phyloP scores from a whole-genome alignment of 2,113 vertebrate genomes.

The Charadrius vociferus region DNA sequence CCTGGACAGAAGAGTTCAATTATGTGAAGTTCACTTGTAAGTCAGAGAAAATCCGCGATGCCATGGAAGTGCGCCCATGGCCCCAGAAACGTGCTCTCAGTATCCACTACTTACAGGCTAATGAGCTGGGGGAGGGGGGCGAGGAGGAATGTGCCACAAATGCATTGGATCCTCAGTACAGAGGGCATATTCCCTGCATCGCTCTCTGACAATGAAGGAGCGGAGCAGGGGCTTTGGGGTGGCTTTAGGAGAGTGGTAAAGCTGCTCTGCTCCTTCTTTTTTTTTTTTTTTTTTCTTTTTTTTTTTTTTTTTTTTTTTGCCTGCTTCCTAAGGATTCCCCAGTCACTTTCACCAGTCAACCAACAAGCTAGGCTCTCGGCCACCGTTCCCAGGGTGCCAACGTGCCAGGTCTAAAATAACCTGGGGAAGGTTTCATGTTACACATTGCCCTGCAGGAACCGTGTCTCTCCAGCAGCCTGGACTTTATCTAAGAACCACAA shows the following conservation, averaged over 20 bases:
- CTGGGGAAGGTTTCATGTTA: constrained; percentile 53
- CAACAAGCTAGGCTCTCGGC: not conserved
- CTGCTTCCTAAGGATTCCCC: not conserved
- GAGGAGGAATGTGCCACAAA: constrained; percentile 59
- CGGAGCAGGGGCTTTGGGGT: not conserved
- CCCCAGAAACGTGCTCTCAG: constrained; percentile 60
- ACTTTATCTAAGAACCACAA: not conserved
- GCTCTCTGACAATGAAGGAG: constrained; percentile 15
- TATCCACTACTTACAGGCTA: constrained; percentile 52
- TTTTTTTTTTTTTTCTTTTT: fast-evolving
- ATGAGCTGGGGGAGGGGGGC: constrained; percentile 63
- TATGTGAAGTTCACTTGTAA: constrained; percentile 16
- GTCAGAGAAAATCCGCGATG: constrained; percentile 30
- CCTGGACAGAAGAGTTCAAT: not conserved
- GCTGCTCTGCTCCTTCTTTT: not conserved
- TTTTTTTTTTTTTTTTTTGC: fast-evolving
- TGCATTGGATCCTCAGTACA: constrained; percentile 44
- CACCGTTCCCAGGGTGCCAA: not conserved
- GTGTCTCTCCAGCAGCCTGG: not conserved
- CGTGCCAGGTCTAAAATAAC: not conserved
- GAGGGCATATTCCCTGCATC: constrained; percentile 29
- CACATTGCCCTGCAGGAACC: not conserved
- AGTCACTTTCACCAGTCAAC: not conserved
- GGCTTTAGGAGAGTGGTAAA: not conserved
- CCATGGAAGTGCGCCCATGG: constrained; percentile 34